Evolutionary conservation across 2,888 invertebrate genomes (phyloP), one percentile per base, ranked within the genome.

Genomic region (Callimorpha dominula): DNA sequence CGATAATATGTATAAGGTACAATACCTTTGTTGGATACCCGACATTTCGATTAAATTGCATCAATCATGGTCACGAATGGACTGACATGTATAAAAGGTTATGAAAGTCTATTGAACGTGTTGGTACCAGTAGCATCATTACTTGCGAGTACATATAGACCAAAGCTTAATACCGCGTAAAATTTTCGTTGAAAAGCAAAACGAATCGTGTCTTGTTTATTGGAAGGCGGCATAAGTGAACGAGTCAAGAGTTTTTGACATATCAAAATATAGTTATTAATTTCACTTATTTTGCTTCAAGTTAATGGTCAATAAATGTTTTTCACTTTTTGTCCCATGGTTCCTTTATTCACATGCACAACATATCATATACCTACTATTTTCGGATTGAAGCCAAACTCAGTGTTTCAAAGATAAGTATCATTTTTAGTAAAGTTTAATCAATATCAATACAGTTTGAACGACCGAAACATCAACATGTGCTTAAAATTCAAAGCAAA

Each of bases 401-500:
- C 6, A 57, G 11, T 11, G 20, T 31, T 31, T 57, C 20, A 5
- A 57, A 57, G 9, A 64, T 65, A 64, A 70, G 43, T 65, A 63
- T 20, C 0, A 43, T 52, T 63, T 65, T 43, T 43, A 9, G 17
- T 43, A 52, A 43, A n/a, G 20, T 46, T 65, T 54, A 52, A 40
- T 17, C n/a, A 42, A 20, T 42, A 20, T 31, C 31, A 31, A 31
- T 46, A 46, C 15, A 65, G 20, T 65, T 54, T 70, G 31, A 63
- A 52, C 43, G 62, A 66, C 20, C 49, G 31, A 46, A 52, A 52
- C 63, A 63, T 57, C 63, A n/a, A n/a, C 20, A 67, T 67, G 66
- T 67, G 52, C 62, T 20, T 42, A 70, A 40, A 70, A 54, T 70
- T 54, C 17, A 54, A 42, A 43, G 9, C 52, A 49, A 70, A 65